Conservation (phyloP, 2,888 invertebrate genomes). For the Pharmacophagus antenor region DNA sequence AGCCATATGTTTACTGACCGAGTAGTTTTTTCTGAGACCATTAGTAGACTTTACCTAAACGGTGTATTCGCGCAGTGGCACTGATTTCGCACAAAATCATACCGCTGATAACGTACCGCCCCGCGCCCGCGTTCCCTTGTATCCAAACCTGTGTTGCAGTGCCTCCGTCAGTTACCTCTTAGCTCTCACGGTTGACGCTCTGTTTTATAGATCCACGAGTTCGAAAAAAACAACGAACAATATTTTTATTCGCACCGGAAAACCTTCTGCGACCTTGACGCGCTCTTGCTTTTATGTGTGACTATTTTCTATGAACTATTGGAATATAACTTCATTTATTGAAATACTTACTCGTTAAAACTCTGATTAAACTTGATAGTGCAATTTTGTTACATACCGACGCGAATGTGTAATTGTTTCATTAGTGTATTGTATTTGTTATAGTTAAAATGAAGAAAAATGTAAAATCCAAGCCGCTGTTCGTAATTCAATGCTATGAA, state of each 20-base stretch:
- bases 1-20: constrained; percentile 28
- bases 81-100: constrained; percentile 25
- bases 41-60: constrained; percentile 19
- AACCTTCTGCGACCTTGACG: constrained; percentile 67
- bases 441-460: constrained; percentile 59
- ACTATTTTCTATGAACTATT: constrained; percentile 35
- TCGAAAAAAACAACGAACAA: constrained; percentile 33
- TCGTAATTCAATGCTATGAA: constrained; percentile 82
- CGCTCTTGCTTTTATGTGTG: constrained; percentile 44
- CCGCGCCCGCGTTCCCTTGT: constrained; percentile 22
- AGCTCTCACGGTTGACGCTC: constrained; percentile 15
- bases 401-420: constrained; percentile 31
- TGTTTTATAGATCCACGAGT: neutral
- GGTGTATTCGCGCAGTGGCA: constrained; percentile 1
- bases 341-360: constrained; percentile 23
- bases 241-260: constrained; percentile 62
- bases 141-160: constrained; percentile 9
- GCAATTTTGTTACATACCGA: constrained; percentile 26
- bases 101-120: constrained; percentile 28
- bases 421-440: constrained; percentile 22
- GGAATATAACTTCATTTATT: constrained; percentile 12
- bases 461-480: constrained; percentile 72
- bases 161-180: constrained; percentile 20
- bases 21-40: constrained; percentile 24
- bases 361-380: constrained; percentile 33